These are phyloP conservation scores for Bombycilla garrulus DNA, from an alignment of 2,113 vertebrate genomes.

Conservation along the genomic window DNA sequence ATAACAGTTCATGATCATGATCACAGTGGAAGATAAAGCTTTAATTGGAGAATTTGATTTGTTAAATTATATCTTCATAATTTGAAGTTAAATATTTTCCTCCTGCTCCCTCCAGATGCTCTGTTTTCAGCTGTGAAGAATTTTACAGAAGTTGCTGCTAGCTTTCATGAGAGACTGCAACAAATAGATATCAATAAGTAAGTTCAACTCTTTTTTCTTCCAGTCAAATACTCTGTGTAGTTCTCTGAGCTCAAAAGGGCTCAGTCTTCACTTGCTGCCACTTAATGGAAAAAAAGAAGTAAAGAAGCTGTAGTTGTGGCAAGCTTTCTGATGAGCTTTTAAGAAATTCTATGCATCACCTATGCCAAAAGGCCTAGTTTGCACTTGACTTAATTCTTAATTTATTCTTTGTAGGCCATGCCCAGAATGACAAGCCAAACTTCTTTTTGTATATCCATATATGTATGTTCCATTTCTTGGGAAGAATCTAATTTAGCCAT, in stretches of 20 bases:
- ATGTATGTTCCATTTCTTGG: background rate
- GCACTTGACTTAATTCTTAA: background rate
- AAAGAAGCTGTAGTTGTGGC: background rate
- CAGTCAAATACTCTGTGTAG: background rate
- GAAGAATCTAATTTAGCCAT: background rate
- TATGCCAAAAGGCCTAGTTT: background rate
- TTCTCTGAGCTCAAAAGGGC: background rate
- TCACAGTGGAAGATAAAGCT: background rate
- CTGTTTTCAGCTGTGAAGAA: constrained; percentile 88
- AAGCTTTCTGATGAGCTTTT: background rate
- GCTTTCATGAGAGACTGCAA: constrained; percentile 79
- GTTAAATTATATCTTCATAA: background rate
- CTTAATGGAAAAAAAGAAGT: background rate
- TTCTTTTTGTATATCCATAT: background rate
- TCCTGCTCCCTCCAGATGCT: constrained; percentile 74
- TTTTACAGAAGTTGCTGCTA: constrained; percentile 79
- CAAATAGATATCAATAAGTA: constrained; percentile 81
- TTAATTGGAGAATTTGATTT: background rate
- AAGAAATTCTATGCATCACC: background rate
- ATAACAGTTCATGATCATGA: background rate
- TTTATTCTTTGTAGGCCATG: background rate
- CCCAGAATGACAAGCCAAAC: background rate
- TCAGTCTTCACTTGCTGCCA: background rate
- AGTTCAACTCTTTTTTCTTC: background rate
- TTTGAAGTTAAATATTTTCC: background rate